Evolutionary conservation across 1,140 invertebrate genomes (phyloP), one percentile per base, ranked within the genome.

Genomic region (Copidosoma floridanum): DNA sequence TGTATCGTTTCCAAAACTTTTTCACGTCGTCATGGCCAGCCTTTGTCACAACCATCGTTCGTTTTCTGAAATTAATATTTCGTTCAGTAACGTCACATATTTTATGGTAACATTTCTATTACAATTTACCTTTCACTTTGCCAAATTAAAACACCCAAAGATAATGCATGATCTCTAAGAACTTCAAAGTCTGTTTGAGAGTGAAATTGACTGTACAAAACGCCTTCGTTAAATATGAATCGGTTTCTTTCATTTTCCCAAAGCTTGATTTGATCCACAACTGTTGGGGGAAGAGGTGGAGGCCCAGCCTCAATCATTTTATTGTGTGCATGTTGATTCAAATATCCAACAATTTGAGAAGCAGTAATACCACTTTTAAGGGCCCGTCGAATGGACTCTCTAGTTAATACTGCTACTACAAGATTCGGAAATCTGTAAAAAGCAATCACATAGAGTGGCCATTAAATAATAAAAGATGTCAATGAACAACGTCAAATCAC

Each of bases 201-300:
- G 46, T 95, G 81, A 81, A 98, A 98, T 82, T 98, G 94, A 81
- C 93, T 96, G 75, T 99, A 99, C 10, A 98, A 83, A 50, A 97
- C 93, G 26, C 96, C 95, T 76, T 98, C 95, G 0, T 85, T 91
- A 77, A 95, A 98, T 10, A 85, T 86, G 72, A 98, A 91, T 60
- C 95, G 83, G 79, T 97, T 93, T 52, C 95, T 80, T 81, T 99
- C 96, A 65, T 94, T 84, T 82, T 98, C 95, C 97, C 97, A 99
- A 20, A 99, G 80, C 71, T 89, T 88, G 35, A 99, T 91, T 84
- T 98, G 93, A 82, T 99, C 96, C 23, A 93, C 88, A 35, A 99
- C 88, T 0, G 94, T 96, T 14, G 93, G 91, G 3, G 95, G 95
- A 24, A 98, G 79, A 38, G 84, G 77, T 23, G 86, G 83, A 26